These are phyloP conservation scores for Lophotriccus pileatus DNA, from an alignment of 2,797 vertebrate species.

Conservation along the genomic window DNA sequence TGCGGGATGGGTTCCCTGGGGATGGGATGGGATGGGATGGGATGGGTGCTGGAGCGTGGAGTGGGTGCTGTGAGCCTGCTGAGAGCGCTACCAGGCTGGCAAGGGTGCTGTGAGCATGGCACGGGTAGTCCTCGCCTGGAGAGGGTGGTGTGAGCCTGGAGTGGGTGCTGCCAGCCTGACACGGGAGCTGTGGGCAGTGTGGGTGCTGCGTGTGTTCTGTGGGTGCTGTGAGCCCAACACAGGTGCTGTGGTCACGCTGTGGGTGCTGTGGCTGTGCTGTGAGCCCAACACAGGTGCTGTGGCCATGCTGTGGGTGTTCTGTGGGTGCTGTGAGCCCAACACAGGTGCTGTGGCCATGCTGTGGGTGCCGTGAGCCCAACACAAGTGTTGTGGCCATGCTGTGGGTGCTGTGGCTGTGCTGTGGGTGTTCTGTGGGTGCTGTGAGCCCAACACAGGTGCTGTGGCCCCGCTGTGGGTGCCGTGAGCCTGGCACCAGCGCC, in stretches of 20 bases:
- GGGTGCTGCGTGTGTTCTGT: neutral
- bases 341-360: too few relatives aligned
- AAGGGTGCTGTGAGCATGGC: neutral
- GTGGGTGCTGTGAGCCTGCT: neutral
- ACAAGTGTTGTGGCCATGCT: fast-evolving
- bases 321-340: too few relatives aligned
- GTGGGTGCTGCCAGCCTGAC: fast-evolving
- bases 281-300: neutral
- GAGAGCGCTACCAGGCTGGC: fast-evolving
- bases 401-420: too few relatives aligned
- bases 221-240: neutral
- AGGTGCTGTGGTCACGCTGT: neutral
- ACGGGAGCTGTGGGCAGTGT: neutral
- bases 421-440: neutral
- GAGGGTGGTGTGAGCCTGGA: neutral
- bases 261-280: too few relatives aligned
- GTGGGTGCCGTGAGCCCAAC: too few relatives aligned
- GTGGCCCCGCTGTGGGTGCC: neutral
- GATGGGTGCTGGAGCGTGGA: neutral
- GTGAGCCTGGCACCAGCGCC: fast-evolving
- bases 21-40: neutral
- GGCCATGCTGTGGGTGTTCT: too few relatives aligned
- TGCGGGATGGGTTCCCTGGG: neutral
- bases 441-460: neutral
- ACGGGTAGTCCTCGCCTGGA: fast-evolving